A percentile compares a stretch with the other conserved stretches of the same genome.
These are phyloP conservation scores for Synergus gifuensis DNA, from an alignment of 2,888 invertebrate species.

Conservation along the genomic window DNA sequence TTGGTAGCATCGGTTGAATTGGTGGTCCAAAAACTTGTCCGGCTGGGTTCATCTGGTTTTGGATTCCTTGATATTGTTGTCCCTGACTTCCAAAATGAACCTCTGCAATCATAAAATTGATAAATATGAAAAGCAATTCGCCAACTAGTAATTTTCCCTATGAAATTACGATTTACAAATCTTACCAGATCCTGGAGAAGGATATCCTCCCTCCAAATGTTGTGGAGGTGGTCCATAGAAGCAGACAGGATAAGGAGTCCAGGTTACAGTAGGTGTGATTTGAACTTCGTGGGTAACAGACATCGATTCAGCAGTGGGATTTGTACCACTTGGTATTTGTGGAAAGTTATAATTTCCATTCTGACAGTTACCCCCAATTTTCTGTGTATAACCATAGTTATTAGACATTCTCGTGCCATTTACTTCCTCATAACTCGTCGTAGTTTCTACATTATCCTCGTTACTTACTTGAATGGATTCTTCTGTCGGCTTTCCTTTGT, in stretches of 20 bases:
- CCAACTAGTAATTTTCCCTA: too few relatives aligned
- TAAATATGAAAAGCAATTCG: neutral
- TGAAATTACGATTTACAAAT: neutral
- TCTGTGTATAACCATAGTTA: neutral
- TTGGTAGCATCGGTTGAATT: neutral
- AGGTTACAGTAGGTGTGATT: neutral
- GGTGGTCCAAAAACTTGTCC: constrained; percentile 1
- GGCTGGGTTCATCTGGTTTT: neutral
- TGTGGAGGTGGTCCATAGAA: neutral
- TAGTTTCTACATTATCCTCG: neutral
- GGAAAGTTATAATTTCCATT: neutral
- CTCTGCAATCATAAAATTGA: neutral
- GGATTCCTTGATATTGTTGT: neutral
- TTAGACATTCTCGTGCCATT: neutral
- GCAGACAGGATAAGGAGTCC: neutral
- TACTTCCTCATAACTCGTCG: neutral
- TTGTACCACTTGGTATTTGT: neutral
- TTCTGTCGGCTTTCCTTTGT: neutral
- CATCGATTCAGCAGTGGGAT: neutral
- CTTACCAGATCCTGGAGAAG: neutral
- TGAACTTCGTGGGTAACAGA: neutral
- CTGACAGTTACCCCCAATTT: neutral
- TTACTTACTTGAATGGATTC: neutral
- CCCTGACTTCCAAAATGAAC: neutral
- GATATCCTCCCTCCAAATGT: neutral